Evolutionary conservation across 2,113 vertebrate species (phyloP).

Genomic region (Hiodon tergisus): DNA sequence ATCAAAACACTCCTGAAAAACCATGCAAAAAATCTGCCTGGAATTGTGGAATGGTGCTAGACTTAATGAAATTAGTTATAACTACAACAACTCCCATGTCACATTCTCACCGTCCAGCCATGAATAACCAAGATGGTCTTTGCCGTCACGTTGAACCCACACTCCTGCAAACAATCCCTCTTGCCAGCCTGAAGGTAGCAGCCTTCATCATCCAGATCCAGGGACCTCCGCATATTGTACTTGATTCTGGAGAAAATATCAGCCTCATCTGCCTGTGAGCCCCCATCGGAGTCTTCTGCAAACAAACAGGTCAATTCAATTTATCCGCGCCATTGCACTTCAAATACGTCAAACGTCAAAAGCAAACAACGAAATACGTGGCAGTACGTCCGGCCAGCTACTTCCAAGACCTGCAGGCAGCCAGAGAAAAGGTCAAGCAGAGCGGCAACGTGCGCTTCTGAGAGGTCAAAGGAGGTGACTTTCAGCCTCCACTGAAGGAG

Average conservation of each 20-base stretch:
- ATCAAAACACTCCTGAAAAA: background rate
- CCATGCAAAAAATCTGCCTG: background rate
- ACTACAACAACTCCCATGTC: background rate
- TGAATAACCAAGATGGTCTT: conserved; percentile 92
- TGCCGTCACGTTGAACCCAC: conserved; percentile 77
- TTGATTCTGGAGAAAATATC: conserved; percentile 43
- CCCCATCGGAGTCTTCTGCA: background rate
- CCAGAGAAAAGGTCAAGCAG: background rate
- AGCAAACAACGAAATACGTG: too few relatives aligned
- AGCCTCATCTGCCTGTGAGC: conserved; percentile 25
- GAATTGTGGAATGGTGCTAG: background rate
- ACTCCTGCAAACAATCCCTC: conserved; percentile 57
- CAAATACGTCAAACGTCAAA: too few relatives aligned
- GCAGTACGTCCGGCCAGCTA: too few relatives aligned
- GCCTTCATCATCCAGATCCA: conserved; percentile 63
- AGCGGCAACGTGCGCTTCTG: background rate
- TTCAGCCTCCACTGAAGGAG: background rate
- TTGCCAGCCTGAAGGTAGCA: conserved; percentile 66
- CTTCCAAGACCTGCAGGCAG: too few relatives aligned
- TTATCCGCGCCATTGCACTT: background rate
- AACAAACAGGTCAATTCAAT: background rate
- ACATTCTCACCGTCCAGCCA: conserved; percentile 81
- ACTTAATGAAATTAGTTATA: background rate
- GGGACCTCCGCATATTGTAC: conserved; percentile 68
- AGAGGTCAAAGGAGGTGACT: background rate